A percentile compares a stretch with the other conserved stretches of the same genome.
Evolutionary conservation across 2,888 invertebrate species (phyloP).

Genomic region (Heteropelma amictum): DNA sequence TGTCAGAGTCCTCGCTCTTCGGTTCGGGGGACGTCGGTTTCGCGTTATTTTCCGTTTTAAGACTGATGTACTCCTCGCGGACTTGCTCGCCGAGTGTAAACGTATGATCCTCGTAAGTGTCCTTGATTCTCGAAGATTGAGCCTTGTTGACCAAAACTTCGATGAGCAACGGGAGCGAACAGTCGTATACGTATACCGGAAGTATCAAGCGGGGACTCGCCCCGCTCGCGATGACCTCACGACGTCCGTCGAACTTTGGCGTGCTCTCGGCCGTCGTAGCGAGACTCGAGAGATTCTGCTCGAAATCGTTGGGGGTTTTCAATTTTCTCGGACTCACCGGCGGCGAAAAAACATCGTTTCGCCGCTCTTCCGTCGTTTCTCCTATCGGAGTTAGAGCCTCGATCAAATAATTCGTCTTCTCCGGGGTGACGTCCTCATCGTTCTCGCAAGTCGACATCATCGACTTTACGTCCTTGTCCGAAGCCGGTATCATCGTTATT

Average conservation of each 20-base stretch:
- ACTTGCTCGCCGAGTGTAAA: slow-evolving; percentile 75
- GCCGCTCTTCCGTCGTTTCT: slow-evolving; percentile 18
- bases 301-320: slow-evolving; percentile 53
- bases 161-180: slow-evolving; percentile 81
- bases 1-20: slow-evolving; percentile 78
- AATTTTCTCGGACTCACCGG: slow-evolving; percentile 49
- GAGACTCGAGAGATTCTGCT: slow-evolving; percentile 60
- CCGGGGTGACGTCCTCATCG: slow-evolving; percentile 48
- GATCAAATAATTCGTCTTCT: slow-evolving; percentile 55
- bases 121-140: slow-evolving; percentile 73
- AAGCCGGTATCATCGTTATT: slow-evolving; percentile 83
- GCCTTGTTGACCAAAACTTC: slow-evolving; percentile 79
- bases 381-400: slow-evolving; percentile 53
- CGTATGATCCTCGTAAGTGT: slow-evolving; percentile 80
- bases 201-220: slow-evolving; percentile 73
- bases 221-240: slow-evolving; percentile 55
- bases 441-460: slow-evolving; percentile 61
- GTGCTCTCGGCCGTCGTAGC: slow-evolving; percentile 61
- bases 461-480: slow-evolving; percentile 79
- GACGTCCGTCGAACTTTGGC: slow-evolving; percentile 53
- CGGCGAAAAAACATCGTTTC: slow-evolving; percentile 15
- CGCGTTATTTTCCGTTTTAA: slow-evolving; percentile 75
- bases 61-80: slow-evolving; percentile 72
- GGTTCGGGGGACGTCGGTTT: slow-evolving; percentile 78
- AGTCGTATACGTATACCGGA: slow-evolving; percentile 85